Percentiles rank a stretch among this genome's conserved stretches.
phyloP scores from a whole-genome alignment of 1,140 invertebrate species.

The Babylonia areolata region DNA sequence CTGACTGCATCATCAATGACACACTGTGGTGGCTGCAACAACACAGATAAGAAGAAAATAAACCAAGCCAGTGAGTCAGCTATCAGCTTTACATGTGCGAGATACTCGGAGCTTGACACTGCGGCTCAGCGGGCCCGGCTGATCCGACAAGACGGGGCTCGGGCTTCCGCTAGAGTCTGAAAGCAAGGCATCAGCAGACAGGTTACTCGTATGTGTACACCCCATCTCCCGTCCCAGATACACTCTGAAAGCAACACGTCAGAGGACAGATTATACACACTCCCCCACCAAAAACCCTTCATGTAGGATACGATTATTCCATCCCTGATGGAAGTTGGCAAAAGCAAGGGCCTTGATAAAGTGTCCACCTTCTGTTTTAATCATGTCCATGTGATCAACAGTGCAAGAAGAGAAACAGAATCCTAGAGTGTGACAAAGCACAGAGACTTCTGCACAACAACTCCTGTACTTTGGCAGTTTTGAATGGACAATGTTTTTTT shows the following conservation, averaged over 20 bases:
- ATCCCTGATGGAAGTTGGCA: no score
- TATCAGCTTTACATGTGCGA: constrained; percentile 70
- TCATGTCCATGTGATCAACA: no score
- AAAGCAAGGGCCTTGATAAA: no score
- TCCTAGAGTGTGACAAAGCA: no score
- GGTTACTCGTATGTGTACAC: neutral
- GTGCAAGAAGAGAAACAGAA: no score
- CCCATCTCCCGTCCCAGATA: neutral
- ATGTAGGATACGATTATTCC: no score
- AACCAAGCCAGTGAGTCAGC: constrained; percentile 2
- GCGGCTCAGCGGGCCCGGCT: constrained; percentile 71
- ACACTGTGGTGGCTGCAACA: neutral
- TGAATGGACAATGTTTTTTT: no score
- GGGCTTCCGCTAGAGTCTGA: constrained; percentile 72
- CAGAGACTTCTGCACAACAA: no score
- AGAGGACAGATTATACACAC: neutral
- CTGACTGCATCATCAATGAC: constrained; percentile 19
- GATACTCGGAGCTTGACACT: constrained; percentile 73
- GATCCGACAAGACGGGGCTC: constrained; percentile 69
- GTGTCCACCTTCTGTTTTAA: no score
- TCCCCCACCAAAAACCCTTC: no score
- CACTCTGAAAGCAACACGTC: neutral
- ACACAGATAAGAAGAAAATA: neutral
- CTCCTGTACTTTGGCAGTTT: no score
- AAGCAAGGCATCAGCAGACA: constrained; percentile 49